A percentile compares a stretch with the other conserved stretches of the same genome.
Conservation (phyloP, 2,113 vertebrate species). For the Cephalopterus ornatus region DNA sequence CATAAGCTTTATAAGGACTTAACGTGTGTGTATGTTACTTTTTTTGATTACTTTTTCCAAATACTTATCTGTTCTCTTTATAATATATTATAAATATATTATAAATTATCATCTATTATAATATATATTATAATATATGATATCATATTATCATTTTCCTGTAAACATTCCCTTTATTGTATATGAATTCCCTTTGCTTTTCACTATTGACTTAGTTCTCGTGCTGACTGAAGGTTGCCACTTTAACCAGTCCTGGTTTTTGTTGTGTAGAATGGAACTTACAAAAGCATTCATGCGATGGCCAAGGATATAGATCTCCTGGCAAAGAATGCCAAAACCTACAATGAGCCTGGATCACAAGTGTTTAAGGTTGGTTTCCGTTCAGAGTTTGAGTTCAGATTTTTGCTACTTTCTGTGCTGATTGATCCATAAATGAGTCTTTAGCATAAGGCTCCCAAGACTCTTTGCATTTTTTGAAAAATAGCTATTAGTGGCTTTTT, state of each 20-base stretch:
- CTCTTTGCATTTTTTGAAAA: background rate
- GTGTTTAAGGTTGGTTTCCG: conserved; percentile 91
- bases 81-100: no score
- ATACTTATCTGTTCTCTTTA: background rate
- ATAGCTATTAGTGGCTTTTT: background rate
- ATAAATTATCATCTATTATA: no score
- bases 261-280: conserved; percentile 82
- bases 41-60: background rate
- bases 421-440: background rate
- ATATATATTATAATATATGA: no score
- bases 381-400: background rate
- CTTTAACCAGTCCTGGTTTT: conserved; percentile 31
- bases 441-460: background rate
- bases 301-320: conserved; percentile 95
- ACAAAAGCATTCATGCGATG: conserved; percentile 92
- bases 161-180: background rate
- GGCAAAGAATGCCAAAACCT: conserved; percentile 97
- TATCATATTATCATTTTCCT: background rate
- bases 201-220: background rate
- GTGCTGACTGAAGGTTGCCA: background rate
- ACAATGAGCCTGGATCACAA: conserved; percentile 97
- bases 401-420: background rate
- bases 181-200: background rate
- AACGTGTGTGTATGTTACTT: background rate
- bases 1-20: background rate